Conservation (phyloP, 2,797 vertebrate genomes). For the Gastrophryne carolinensis region DNA sequence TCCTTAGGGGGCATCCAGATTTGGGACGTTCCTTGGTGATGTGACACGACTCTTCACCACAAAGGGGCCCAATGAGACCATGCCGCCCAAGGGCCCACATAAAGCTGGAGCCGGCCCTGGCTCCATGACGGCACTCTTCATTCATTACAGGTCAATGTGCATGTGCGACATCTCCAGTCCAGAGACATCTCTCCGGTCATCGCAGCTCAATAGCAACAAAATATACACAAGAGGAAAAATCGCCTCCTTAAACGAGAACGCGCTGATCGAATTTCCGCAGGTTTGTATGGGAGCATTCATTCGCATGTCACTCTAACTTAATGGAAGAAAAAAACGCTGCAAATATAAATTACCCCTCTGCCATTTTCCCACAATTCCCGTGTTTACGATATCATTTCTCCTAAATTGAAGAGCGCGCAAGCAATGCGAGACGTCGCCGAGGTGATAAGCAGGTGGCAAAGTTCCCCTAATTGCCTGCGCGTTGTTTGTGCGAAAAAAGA, state of each 20-base stretch:
- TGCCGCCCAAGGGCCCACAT: too few species aligned
- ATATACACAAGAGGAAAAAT: not conserved
- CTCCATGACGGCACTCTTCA: not conserved
- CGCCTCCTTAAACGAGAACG: not conserved
- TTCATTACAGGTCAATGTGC: too few species aligned
- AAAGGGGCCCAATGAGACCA: too few species aligned
- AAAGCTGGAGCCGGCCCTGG: too few species aligned
- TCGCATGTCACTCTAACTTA: not conserved
- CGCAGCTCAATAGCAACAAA: not conserved
- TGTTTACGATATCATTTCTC: not conserved
- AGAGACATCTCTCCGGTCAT: too few species aligned
- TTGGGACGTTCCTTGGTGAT: too few species aligned
- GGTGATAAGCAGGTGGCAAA: conserved; percentile 37
- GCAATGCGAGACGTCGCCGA: not conserved
- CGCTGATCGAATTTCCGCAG: not conserved
- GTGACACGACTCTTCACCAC: too few species aligned
- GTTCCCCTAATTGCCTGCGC: conserved; percentile 11
- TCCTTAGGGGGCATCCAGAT: too few species aligned
- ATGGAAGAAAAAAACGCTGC: not conserved
- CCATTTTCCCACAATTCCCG: not conserved
- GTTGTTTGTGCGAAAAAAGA: not conserved
- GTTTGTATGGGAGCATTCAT: not conserved
- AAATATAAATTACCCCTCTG: not conserved
- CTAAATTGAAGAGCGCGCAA: not conserved
- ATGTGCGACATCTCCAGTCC: too few species aligned